Percentiles rank a stretch among this genome's conserved stretches.
phyloP scores from a whole-genome alignment of 2,113 vertebrate species.

The Lutjanus erythropterus region DNA sequence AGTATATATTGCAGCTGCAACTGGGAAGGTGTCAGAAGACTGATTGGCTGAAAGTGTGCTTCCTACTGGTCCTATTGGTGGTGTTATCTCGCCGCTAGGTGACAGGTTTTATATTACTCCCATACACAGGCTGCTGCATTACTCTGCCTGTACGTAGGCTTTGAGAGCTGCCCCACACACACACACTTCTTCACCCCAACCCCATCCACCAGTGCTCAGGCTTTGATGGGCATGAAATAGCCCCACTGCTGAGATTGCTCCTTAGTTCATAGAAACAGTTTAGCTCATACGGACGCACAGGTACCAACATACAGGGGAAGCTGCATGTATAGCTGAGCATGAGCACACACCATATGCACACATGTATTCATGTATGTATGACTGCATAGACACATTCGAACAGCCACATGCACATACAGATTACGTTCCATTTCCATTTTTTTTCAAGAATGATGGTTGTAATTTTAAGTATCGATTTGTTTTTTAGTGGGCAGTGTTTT shows the following conservation, averaged over 20 bases:
- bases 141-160: conserved; percentile 37
- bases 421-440: conserved; percentile 10
- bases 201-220: conserved; percentile 23
- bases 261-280: conserved; percentile 29
- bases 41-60: conserved; percentile 44
- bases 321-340: background rate
- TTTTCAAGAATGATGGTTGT: background rate
- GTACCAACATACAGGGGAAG: background rate
- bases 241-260: conserved; percentile 45
- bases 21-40: conserved; percentile 51
- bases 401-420: background rate
- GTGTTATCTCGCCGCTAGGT: conserved; percentile 44
- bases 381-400: background rate
- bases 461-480: background rate
- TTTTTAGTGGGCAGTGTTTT: background rate
- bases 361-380: conserved; percentile 22
- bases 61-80: conserved; percentile 14
- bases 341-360: conserved; percentile 1
- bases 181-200: conserved; percentile 16
- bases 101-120: conserved; percentile 65
- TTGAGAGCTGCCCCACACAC: conserved; percentile 27
- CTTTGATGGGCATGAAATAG: conserved; percentile 60
- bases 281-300: background rate
- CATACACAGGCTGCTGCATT: conserved; percentile 38
- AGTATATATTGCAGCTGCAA: conserved; percentile 30